Evolutionary conservation across 2,113 vertebrate genomes (phyloP), one percentile per base, ranked within the genome.

Genomic region (Oxygymnocypris stewartii): DNA sequence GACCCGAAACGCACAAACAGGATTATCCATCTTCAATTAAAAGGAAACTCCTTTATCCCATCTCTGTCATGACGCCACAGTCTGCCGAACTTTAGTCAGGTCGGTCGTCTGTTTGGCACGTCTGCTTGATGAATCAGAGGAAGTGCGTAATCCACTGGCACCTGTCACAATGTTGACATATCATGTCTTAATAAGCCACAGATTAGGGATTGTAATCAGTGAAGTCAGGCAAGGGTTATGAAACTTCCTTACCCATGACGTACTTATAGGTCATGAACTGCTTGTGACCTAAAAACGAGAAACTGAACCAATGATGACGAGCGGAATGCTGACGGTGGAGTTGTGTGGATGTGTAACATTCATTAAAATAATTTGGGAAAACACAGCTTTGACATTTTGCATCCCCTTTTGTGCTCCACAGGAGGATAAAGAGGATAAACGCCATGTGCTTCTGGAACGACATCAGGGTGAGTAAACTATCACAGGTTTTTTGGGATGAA

Each of bases 91-190:
- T 63, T 75, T 73, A n/a, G 20, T 28, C 3, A 37, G 25, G 35
- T 47, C 28, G 13, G 13, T 5, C 61, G 31, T 79, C 63, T 57
- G 49, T 78, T 51, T 78, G 74, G 37, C 42, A 11, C 73, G 57
- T 61, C 73, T 51, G 28, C 61, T 31, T 12, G 35, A 31, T 80
- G 84, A 79, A 67, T 74, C 61, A 69, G 84, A 65, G 42, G 84
- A 79, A 54, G 49, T 23, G 61, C 73, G 51, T 82, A 73, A 82
- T 59, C 85, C 49, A 80, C 65, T 37, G 78, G 54, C 85, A 61
- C 75, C 49, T 84, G 82, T 84, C 82, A 84, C 69, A 54, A 59
- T 84, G 82, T 84, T 84, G 82, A 74, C 69, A 84, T 84, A 84
- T 84, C 82, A 57, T 84, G 49, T 18, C 13, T n/a, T 54, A 40